These are phyloP conservation scores for Agonopterix arenella DNA, from an alignment of 2,888 invertebrate genomes.

Conservation along the genomic window DNA sequence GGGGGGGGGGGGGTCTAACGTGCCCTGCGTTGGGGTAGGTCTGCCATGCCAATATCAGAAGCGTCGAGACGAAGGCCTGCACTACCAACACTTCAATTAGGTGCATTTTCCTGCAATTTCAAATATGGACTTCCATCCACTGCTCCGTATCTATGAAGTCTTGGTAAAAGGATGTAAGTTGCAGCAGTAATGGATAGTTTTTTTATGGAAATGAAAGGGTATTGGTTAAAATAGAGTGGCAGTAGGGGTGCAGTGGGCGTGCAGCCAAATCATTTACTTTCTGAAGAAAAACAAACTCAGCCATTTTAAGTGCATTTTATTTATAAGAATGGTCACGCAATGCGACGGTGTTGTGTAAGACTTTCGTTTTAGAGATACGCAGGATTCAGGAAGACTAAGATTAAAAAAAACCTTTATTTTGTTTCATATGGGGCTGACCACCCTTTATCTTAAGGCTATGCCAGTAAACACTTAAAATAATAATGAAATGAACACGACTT, in stretches of 20 bases:
- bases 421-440: too few species aligned
- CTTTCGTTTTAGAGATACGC: not conserved
- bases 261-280: conserved; percentile 59
- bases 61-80: conserved; percentile 40
- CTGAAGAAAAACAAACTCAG: conserved; percentile 46
- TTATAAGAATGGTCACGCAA: conserved; percentile 1
- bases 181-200: conserved; percentile 23
- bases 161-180: conserved; percentile 1
- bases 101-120: not conserved
- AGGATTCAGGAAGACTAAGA: too few species aligned
- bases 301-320: conserved; percentile 4
- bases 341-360: conserved; percentile 3
- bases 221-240: not conserved
- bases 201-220: not conserved
- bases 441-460: too few species aligned
- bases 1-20: conserved; percentile 39
- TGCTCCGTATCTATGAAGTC: conserved; percentile 12
- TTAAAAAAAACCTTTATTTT: too few species aligned
- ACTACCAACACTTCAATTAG: conserved; percentile 32
- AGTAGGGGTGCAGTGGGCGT: conserved; percentile 18
- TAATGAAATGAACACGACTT: too few species aligned
- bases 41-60: conserved; percentile 28
- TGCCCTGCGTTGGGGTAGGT: conserved; percentile 62
- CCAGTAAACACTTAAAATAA: too few species aligned
- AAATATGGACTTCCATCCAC: conserved; percentile 15